Percentiles rank a stretch among this genome's conserved stretches.
Conservation (phyloP, 2,888 invertebrate genomes). For the Bombylius discolor region DNA sequence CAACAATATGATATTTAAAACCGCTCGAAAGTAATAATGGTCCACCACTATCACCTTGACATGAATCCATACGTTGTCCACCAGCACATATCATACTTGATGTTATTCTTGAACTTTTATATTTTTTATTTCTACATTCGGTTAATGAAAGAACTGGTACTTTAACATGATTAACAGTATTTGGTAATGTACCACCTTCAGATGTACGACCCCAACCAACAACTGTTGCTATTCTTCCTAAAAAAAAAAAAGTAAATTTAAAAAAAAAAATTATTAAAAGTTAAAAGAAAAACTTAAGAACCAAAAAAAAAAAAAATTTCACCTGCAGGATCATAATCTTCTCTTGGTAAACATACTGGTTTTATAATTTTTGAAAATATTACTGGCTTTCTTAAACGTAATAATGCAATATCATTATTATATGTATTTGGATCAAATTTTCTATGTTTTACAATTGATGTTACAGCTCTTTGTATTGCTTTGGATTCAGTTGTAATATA, state of each 20-base stretch:
- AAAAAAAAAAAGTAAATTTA: slow-evolving; percentile 8
- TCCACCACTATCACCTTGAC: slow-evolving; percentile 81
- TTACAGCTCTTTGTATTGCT: slow-evolving; percentile 70
- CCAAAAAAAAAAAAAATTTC: slow-evolving; percentile 18
- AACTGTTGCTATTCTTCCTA: slow-evolving; percentile 49
- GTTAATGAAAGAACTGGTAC: slow-evolving; percentile 68
- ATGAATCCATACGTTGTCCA: slow-evolving; percentile 66
- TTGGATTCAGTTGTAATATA: slow-evolving; percentile 62
- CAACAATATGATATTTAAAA: slow-evolving; percentile 66
- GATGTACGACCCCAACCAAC: slow-evolving; percentile 78
- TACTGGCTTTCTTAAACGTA: slow-evolving; percentile 64
- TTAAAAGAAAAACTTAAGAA: background rate
- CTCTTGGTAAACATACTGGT: slow-evolving; percentile 61
- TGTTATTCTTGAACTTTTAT: slow-evolving; percentile 68
- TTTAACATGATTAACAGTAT: slow-evolving; percentile 67
- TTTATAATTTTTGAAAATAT: slow-evolving; percentile 46
- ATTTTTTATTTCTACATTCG: slow-evolving; percentile 73
- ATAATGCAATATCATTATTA: slow-evolving; percentile 73
- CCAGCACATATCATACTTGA: slow-evolving; percentile 79
- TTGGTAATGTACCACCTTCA: slow-evolving; percentile 68
- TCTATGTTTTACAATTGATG: slow-evolving; percentile 62
- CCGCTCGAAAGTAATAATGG: slow-evolving; percentile 63
- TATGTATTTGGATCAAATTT: slow-evolving; percentile 76
- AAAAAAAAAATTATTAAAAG: too few species aligned
- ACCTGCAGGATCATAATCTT: slow-evolving; percentile 44